Evolutionary conservation across 1,140 invertebrate species (phyloP).

Genomic region (Luehdorfia chinensis): DNA sequence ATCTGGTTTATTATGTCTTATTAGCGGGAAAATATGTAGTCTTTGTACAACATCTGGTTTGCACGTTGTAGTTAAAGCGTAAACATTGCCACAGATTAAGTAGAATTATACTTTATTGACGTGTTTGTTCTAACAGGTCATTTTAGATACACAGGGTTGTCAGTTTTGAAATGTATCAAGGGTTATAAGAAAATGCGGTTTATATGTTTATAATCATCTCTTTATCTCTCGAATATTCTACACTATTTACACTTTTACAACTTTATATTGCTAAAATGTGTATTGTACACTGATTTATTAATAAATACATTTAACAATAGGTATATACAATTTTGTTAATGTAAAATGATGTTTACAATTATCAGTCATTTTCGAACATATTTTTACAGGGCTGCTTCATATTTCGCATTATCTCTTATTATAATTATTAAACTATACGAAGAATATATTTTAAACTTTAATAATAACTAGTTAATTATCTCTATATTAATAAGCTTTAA

Average conservation of each 20-base stretch:
- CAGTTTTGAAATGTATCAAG: no score
- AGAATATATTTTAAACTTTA: conserved; percentile 30
- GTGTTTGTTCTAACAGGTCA: not conserved
- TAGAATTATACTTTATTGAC: conserved; percentile 1
- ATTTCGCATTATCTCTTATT: conserved; percentile 21
- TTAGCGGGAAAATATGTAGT: no score
- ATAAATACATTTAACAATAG: conserved; percentile 62
- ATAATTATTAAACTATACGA: conserved; percentile 21
- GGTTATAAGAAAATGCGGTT: conserved; percentile 17
- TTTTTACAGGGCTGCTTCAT: conserved; percentile 17
- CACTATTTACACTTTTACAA: conserved; percentile 12
- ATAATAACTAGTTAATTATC: conserved; percentile 28
- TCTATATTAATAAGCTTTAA: conserved; percentile 38
- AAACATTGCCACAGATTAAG: conserved; percentile 5
- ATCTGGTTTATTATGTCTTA: no score
- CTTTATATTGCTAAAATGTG: conserved; percentile 4
- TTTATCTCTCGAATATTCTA: conserved; percentile 27
- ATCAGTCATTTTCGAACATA: conserved; percentile 55
- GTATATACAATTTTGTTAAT: conserved; percentile 39
- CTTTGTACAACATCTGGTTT: conserved; percentile 9
- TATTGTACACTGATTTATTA: conserved; percentile 28
- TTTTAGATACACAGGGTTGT: not conserved
- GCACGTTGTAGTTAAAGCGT: conserved; percentile 4
- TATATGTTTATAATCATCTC: conserved; percentile 33
- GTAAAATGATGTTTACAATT: conserved; percentile 35